Percentiles rank a stretch among this genome's conserved stretches.
Conservation (phyloP, 2,797 vertebrate species). For the Sebastes glaucus region DNA sequence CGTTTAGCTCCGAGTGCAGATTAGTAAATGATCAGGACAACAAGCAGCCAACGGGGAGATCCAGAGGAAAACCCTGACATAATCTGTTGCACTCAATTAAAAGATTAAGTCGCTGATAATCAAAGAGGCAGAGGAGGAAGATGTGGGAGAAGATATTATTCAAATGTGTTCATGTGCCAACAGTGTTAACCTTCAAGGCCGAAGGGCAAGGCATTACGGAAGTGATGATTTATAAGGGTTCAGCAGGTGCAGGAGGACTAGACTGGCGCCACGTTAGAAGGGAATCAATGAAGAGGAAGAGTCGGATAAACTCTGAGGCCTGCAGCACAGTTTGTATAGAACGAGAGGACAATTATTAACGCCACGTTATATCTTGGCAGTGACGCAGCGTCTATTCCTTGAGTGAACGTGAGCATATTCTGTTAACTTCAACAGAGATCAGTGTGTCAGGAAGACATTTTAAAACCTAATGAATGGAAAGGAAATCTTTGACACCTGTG, state of each 20-base stretch:
- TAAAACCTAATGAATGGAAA: not conserved
- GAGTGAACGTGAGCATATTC: no score
- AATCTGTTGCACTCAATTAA: not conserved
- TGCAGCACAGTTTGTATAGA: not conserved
- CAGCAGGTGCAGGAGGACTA: not conserved
- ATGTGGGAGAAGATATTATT: not conserved
- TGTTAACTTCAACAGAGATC: no score
- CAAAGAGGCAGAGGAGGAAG: not conserved
- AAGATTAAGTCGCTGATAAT: not conserved
- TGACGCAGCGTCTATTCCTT: not conserved
- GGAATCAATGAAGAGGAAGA: not conserved
- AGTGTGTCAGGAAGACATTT: no score
- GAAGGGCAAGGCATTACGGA: slow-evolving; percentile 8
- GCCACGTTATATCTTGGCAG: not conserved
- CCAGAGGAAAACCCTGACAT: not conserved
- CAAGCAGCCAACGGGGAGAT: not conserved
- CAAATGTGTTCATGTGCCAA: not conserved
- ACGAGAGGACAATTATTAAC: rapidly evolving
- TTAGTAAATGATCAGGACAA: not conserved
- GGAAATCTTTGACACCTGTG: not conserved
- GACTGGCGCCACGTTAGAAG: not conserved
- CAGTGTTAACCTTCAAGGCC: not conserved
- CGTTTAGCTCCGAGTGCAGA: not conserved
- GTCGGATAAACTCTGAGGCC: not conserved
- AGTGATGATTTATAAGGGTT: not conserved